phyloP scores from a whole-genome alignment of 2,113 vertebrate genomes.

The Chionodraco myersi region DNA sequence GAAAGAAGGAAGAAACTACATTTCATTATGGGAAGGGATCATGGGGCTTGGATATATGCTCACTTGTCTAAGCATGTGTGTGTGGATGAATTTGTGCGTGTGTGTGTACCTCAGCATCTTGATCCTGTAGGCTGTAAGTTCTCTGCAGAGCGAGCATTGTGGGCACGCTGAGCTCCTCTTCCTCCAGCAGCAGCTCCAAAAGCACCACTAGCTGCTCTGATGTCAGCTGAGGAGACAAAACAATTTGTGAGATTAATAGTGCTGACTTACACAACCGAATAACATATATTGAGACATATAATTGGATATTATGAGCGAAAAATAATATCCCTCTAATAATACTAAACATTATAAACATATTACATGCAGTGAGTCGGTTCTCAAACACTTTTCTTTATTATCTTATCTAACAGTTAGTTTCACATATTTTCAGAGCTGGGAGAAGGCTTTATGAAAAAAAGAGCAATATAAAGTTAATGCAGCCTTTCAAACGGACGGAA shows the following conservation, averaged over 20 bases:
- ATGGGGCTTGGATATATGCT: slow-evolving; percentile 23
- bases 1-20: slow-evolving; percentile 31
- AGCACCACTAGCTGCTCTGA: slow-evolving; percentile 94
- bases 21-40: slow-evolving; percentile 50
- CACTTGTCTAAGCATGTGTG: slow-evolving; percentile 36
- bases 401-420: slow-evolving; percentile 59
- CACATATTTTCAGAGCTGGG: slow-evolving; percentile 22
- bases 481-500: slow-evolving; percentile 41
- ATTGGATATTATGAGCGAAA: slow-evolving; percentile 26
- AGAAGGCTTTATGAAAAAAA: slow-evolving; percentile 39
- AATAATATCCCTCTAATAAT: slow-evolving; percentile 21
- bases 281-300: slow-evolving; percentile 30
- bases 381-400: slow-evolving; percentile 52
- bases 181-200: slow-evolving; percentile 91
- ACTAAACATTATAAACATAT: slow-evolving; percentile 41
- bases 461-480: slow-evolving; percentile 63
- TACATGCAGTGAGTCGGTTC: slow-evolving; percentile 11
- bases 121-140: slow-evolving; percentile 84
- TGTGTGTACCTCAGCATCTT: slow-evolving; percentile 91
- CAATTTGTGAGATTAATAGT: slow-evolving; percentile 46
- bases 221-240: slow-evolving; percentile 85
- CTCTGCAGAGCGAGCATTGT: slow-evolving; percentile 84
- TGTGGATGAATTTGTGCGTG: slow-evolving; percentile 3
- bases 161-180: slow-evolving; percentile 82
- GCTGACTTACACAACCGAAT: slow-evolving; percentile 25